Base-by-base conservation (phyloP, 2,888 invertebrate genomes). In the Lasius fuliginosus region DNA sequence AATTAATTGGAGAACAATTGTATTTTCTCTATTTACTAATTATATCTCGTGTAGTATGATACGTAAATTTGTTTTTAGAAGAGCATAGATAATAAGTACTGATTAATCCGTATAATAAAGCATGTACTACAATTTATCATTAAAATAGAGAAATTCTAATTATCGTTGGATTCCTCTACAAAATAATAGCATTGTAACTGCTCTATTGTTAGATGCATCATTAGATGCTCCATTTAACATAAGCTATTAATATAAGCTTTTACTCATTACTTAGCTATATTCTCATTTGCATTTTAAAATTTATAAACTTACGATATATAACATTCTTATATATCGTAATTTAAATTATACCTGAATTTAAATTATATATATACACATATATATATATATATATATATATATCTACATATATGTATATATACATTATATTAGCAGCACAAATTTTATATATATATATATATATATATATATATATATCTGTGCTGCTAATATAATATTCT, bases 91-190 rank as follows among this genome's bases (percentile, higher is more conserved):
- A 46, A 60, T 18, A 46, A 58, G 4, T 71, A 71, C 36, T 36
- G 60, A 79, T 5, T 15, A 18, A 69, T 68, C 6, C 3, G 11
- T 18, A 71, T 71, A 79, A 60, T 82, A 67, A 82, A 83, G 33
- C 30, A 53, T 23, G 12, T 40, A 40, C 15, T 49, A 27, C n/a
- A 49, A 77, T 67, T 83, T 83, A 62, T 69, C 53, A 62, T 68
- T 12, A 42, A 27, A 46, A 67, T 46, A 67, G 83, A 83, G 81
- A 81, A 83, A 81, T 81, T 83, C 9, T 53, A 69, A 81, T 79
- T 36, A 79, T 69, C 12, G 46, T 42, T 56, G 30, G 18, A 71
- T 82, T 1, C 58, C 53, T 42, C 18, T 56, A 36, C n/a, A 58
- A 56, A 65, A 69, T 81, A 79, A 81, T 33, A 68, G 40, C 30